Percentiles rank a stretch among this genome's conserved stretches.
Conservation (phyloP, 2,888 invertebrate genomes). For the Capitulum mitella region DNA sequence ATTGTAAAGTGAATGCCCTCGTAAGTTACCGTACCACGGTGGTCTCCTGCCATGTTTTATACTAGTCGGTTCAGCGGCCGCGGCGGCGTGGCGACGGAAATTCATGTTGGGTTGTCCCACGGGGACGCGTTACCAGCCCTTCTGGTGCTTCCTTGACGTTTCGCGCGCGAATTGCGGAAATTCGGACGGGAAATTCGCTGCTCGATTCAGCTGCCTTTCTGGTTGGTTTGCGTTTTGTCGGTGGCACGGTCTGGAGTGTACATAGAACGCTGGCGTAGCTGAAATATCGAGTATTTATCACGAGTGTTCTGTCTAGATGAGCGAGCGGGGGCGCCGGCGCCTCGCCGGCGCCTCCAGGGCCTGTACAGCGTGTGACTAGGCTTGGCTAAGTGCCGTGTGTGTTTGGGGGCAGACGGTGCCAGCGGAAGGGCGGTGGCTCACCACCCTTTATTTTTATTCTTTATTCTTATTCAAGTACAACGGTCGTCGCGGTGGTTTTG, state of each 20-base stretch:
- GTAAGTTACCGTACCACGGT: conserved; percentile 15
- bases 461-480: conserved; percentile 23
- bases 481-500: conserved; percentile 1
- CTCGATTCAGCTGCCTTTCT: not conserved
- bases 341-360: not conserved
- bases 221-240: not conserved
- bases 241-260: not conserved
- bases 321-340: not conserved
- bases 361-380: conserved; percentile 23
- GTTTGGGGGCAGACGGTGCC: not conserved
- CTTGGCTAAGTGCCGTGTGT: conserved; percentile 13
- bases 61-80: not conserved
- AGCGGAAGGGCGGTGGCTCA: not conserved
- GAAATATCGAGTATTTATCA: conserved; percentile 14
- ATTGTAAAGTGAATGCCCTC: conserved; percentile 15
- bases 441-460: conserved; percentile 21
- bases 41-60: conserved; percentile 20
- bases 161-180: not conserved
- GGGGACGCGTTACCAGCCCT: conserved; percentile 2
- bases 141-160: not conserved
- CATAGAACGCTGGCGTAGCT: conserved; percentile 9
- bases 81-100: not conserved
- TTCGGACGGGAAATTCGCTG: not conserved
- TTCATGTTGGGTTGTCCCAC: not conserved
- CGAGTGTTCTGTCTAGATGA: conserved; percentile 14